Evolutionary conservation across 2,888 invertebrate species (phyloP), one percentile per base, ranked within the genome.

Genomic region (Molorchus minor): DNA sequence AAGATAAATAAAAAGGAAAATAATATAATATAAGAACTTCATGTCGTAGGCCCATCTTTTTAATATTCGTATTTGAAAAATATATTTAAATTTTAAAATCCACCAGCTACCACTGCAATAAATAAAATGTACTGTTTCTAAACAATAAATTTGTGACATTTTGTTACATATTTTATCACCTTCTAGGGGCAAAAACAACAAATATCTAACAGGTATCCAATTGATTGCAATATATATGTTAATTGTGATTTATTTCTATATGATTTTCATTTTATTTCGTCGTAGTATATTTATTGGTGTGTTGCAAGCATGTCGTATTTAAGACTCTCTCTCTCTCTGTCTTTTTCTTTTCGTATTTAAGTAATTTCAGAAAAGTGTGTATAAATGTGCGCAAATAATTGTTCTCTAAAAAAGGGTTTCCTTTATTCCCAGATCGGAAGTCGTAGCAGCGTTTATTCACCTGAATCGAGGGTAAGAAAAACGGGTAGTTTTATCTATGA

Each of bases 401-500:
- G 15, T 30, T 51, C 40, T 44, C 21, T 43, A 38, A 45, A 33
- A n/a, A 21, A 44, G 41, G 44, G 40, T 62, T 70, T 72, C 58
- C 65, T 70, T 68, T 71, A 68, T 71, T 76, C 78, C 60, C 81
- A 96, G 94, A 97, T 99, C 80, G 98, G 98, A 68, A 97, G 97
- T 79, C 88, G 98, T 56, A 98, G 98, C 82, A 98, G 98, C 82
- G 97, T 98, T 58, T 99, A 99, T 81, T 98, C 97, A 0, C 95
- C 96, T 4, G 96, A 96, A 81, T 96, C 96, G 40, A 87, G 96
- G 74, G 96, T 99, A 4, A 86, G 99, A 54, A 97, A 96, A 82
- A 94, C 94, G 45, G 99, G 99, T 40, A 98, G 97, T 8, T 99
- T 94, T 82, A 98, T 99, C 78, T 99, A 99, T 80, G 99, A 99